Evolutionary conservation across 2,797 vertebrate genomes (phyloP), one percentile per base, ranked within the genome.

Genomic region (Channa striata): DNA sequence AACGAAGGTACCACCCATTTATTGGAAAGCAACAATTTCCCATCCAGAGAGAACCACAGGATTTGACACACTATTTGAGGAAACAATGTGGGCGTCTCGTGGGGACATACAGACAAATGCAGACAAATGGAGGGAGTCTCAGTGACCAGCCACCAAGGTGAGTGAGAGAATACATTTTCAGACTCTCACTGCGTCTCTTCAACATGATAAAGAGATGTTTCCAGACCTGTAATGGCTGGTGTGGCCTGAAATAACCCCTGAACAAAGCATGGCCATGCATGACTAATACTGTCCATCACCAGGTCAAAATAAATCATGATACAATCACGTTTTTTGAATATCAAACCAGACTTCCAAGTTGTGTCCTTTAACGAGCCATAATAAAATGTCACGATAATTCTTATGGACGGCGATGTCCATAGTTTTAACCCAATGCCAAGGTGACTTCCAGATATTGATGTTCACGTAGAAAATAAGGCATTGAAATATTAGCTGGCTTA

Each of bases 191-290:
- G 59, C 47, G 61, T 70, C 67, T 82, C 70, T 37, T 82, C 13
- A 53, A 59, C 68, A 49, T 25, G 60, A 87, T 86, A 78, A 88
- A 85, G 67, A 78, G 62, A 80, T 61, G 62, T 78, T 66, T 77
- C 42, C 48, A 63, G 77, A 9, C 47, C 30, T 58, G 58, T 78
- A 84, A 77, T 77, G 67, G 81, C 82, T 74, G 80, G 68, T 71
- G 78, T 70, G 73, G 68, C 52, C 77, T 56, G 63, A 80, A 87
- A 90, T 90, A 89, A 89, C 85, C 59, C n/a, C 59, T 14, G 43
- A 72, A 58, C 59, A 39, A 67, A 60, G 73, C 72, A 77, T 72
- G 63, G 70, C 53, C 57, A 57, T 54, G 88, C 81, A 85, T 89
- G 77, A 68, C 69, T 74, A 86, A 90, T 65, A 50, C 48, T 48